Evolutionary conservation across 2,888 invertebrate genomes (phyloP), one percentile per base, ranked within the genome.

Genomic region (Drosophila longiperda): DNA sequence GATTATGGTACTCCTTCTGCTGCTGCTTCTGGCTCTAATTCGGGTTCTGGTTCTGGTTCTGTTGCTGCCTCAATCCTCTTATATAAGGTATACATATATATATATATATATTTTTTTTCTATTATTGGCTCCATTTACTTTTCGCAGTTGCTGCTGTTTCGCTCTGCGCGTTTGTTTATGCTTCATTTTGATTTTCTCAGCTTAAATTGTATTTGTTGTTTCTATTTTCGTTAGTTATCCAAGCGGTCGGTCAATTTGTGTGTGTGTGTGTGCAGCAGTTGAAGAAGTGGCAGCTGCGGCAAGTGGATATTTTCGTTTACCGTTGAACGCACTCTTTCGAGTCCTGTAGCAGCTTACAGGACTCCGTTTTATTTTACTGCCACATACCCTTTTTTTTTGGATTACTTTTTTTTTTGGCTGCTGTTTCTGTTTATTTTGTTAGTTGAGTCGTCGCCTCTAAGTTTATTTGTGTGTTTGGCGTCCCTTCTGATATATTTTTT

Each of bases 121-220:
- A 90, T 90, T 90, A 90, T 86, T 90, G 86, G 90, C 86, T 86
- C 84, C 81, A 90, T 88, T 86, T 88, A 71, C 78, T 88, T 80
- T 78, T 66, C 88, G 52, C 77, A 73, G 73, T 79, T 73, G 66
- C 62, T 54, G 57, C 17, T 59, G 23, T 32, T 52, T 61, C 70
- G 66, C 66, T 34, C 49, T 68, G 55, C 63, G 87, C 63, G 87
- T 84, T 89, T 87, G 85, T 90, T 90, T 88, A 88, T 85, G 89
- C 90, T 85, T 75, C 85, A 85, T 85, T 85, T 90, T 85, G 85
- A 85, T 90, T 85, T 85, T 85, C 87, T 74, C 87, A 71, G 85
- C 85, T 90, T 78, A 88, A 85, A 83, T 90, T 83, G 80, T 89
- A 86, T 87, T 86, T 86, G 90, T 90, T 90, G 83, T 86, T 86